Evolutionary conservation across 2,797 vertebrate species (phyloP), one percentile per base, ranked within the genome.

Genomic region (Spheniscus humboldti): DNA sequence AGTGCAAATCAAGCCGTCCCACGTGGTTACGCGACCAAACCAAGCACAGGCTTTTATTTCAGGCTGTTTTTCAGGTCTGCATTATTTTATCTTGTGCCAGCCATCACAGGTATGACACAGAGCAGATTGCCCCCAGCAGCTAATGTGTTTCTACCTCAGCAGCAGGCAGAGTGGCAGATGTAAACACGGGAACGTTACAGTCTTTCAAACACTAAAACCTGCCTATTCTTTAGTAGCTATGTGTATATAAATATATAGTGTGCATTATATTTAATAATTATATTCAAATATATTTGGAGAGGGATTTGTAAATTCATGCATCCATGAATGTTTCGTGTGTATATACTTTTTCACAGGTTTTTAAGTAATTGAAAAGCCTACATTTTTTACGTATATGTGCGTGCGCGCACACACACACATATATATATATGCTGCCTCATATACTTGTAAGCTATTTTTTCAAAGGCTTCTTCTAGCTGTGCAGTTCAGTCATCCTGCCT

Each of bases 41-140:
- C 62, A 22, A 88, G 89, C 33, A 0, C 86, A 78, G 72, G 50
- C 69, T 93, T 96, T 93, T 71, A 81, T 90, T 86, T 81, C 53
- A 17, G 57, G 68, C 57, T 47, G 75, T 8, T 91, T 93, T 93
- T 91, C 81, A 69, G 73, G 30, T 84, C 94, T 69, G 76, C 2
- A 24, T 75, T 85, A 11, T 66, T 92, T 91, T 69, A 64, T 92
- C 82, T 91, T 4, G 0, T 73, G 88, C 88, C 92, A 92, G 63
- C 71, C 50, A 10, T 79, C 43, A 5, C 92, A 50, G 95, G 45
- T 86, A n/a, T 68, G 87, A 89, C 37, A 47, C 31, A 25, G 84
- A 77, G 72, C 85, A 77, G 52, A 68, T 85, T 91, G 94, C 91
- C 84, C 90, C 81, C 91, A 79, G 95, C 91, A 86, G 74, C 86